Conservation (phyloP, 2,888 invertebrate species). For the Paralinhomoeus sp. region DNA sequence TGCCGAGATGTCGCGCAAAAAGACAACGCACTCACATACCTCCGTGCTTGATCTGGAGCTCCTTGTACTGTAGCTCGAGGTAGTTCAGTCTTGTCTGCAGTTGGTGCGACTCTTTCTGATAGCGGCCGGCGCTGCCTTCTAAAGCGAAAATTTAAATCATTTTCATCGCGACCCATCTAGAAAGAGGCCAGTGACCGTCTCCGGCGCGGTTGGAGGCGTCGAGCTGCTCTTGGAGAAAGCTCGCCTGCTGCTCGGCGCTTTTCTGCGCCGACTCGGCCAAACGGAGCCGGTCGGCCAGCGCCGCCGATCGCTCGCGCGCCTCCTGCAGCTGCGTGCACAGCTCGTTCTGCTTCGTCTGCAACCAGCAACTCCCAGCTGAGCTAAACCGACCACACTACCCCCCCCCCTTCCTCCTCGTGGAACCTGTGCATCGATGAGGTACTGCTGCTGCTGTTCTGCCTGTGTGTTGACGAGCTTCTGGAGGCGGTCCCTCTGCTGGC, state of each 20-base stretch:
- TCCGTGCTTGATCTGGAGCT: no score
- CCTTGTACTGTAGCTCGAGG: constrained; percentile 2
- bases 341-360: constrained; percentile 1
- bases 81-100: constrained; percentile 2
- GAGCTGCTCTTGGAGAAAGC: no score
- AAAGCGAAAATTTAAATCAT: no score
- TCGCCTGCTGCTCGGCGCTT: no score
- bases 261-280: not conserved
- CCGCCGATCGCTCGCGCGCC: no score
- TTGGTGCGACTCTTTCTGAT: constrained; percentile 2
- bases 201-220: no score
- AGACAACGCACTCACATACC: no score
- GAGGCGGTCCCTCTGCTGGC: not conserved
- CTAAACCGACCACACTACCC: not conserved
- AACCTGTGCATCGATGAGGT: constrained; percentile 1
- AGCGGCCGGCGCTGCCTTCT: not conserved
- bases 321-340: not conserved
- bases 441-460: constrained; percentile 2
- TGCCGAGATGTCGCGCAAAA: no score
- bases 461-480: not conserved
- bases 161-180: no score
- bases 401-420: no score
- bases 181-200: no score
- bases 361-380: not conserved
- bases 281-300: no score